These are phyloP conservation scores for Ctenopoma kingsleyae DNA, from an alignment of 2,797 vertebrate species.

Conservation along the genomic window DNA sequence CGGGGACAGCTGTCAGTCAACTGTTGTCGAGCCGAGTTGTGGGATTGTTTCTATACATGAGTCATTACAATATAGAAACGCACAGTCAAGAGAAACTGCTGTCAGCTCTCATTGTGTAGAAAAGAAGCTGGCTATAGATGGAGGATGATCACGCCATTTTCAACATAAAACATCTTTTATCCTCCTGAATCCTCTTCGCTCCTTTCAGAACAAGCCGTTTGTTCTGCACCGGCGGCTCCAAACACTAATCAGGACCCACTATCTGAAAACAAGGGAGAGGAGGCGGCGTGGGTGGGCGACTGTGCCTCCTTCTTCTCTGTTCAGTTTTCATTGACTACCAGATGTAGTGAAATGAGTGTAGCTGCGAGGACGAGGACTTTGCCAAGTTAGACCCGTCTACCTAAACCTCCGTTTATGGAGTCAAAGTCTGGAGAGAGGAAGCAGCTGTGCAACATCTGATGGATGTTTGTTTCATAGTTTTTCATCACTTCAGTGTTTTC, in stretches of 20 bases:
- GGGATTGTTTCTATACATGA: not conserved
- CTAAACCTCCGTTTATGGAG: too few relatives aligned
- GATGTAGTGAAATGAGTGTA: too few relatives aligned
- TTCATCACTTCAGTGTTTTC: too few relatives aligned
- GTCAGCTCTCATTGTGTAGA: constrained; percentile 38
- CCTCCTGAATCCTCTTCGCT: constrained; percentile 20
- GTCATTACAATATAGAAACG: constrained; percentile 18
- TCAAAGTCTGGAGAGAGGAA: too few relatives aligned
- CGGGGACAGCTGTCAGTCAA: too few relatives aligned
- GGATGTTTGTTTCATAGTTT: too few relatives aligned
- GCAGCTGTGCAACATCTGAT: too few relatives aligned
- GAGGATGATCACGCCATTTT: constrained; percentile 24
- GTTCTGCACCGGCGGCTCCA: constrained; percentile 27
- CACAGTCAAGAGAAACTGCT: constrained; percentile 3
- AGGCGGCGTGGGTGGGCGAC: not conserved
- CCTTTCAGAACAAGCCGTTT: constrained; percentile 37
- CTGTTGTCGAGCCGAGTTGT: not conserved
- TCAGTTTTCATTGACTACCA: not conserved
- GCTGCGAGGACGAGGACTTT: too few relatives aligned
- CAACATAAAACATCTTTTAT: constrained; percentile 50
- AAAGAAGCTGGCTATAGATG: constrained; percentile 6
- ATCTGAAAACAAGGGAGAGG: constrained; percentile 25
- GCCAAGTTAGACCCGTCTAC: too few relatives aligned
- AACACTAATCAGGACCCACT: constrained; percentile 48
- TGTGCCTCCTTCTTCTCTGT: not conserved